These are phyloP conservation scores for Cosmia pyralina DNA, from an alignment of 2,888 invertebrate species.

Conservation along the genomic window DNA sequence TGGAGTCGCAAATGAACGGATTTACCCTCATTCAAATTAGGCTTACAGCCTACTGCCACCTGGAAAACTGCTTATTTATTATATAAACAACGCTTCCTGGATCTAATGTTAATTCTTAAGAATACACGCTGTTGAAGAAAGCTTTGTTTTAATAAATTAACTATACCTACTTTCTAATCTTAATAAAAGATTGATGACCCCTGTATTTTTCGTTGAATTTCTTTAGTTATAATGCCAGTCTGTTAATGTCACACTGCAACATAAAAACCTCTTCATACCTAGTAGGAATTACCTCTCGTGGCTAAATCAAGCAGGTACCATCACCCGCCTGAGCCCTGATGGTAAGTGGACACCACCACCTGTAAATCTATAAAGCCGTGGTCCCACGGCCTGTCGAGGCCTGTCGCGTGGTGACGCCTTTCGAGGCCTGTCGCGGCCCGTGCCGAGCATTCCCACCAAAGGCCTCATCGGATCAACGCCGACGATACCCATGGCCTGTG, in stretches of 20 bases:
- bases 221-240: background rate
- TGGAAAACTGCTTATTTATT: constrained; percentile 69
- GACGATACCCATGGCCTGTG: too few relatives aligned
- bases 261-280: background rate
- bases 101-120: constrained; percentile 37
- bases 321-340: background rate
- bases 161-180: background rate
- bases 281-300: background rate
- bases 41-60: constrained; percentile 73
- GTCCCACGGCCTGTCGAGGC: too few relatives aligned
- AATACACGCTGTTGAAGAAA: constrained; percentile 7
- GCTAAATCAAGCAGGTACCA: background rate
- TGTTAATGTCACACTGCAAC: background rate
- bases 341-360: background rate
- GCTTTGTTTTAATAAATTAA: constrained; percentile 25
- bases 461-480: too few relatives aligned
- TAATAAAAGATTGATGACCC: background rate
- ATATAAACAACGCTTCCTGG: constrained; percentile 59
- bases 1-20: constrained; percentile 79
- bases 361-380: background rate
- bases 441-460: too few relatives aligned
- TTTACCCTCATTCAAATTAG: constrained; percentile 82
- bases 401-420: too few relatives aligned
- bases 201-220: background rate
- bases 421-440: too few relatives aligned